Conservation (phyloP, 2,888 invertebrate genomes). For the Biston betularia region DNA sequence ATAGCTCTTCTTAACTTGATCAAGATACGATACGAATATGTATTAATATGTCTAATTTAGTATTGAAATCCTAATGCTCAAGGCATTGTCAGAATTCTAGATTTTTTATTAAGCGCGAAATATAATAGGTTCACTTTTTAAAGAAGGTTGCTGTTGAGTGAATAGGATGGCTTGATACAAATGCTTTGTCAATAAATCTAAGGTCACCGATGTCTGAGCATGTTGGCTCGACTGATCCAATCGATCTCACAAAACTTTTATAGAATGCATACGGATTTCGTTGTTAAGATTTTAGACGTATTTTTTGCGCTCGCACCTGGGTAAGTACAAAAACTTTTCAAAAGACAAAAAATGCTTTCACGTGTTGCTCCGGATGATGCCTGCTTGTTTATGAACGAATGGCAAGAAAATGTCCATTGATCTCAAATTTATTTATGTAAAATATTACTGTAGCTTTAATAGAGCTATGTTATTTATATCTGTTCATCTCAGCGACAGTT, state of each 20-base stretch:
- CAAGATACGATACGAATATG: too few species aligned
- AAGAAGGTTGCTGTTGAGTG: background rate
- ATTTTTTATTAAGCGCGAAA: too few species aligned
- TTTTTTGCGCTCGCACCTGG: slow-evolving; percentile 75
- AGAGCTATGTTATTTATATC: slow-evolving; percentile 75
- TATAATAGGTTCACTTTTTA: background rate
- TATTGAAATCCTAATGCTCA: too few species aligned
- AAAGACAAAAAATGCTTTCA: slow-evolving; percentile 37
- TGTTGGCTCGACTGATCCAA: slow-evolving; percentile 43
- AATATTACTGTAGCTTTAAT: slow-evolving; percentile 65
- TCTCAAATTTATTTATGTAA: slow-evolving; percentile 83
- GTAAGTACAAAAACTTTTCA: slow-evolving; percentile 57
- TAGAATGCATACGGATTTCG: slow-evolving; percentile 55
- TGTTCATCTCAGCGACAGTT: slow-evolving; percentile 37
- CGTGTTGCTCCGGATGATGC: slow-evolving; percentile 43
- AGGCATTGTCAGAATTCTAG: too few species aligned
- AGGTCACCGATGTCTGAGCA: background rate
- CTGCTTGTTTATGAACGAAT: slow-evolving; percentile 51
- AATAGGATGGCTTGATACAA: background rate
- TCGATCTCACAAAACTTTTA: slow-evolving; percentile 61
- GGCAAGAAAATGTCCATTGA: slow-evolving; percentile 74
- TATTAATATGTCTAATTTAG: too few species aligned
- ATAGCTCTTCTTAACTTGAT: too few species aligned
- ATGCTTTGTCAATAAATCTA: slow-evolving; percentile 9
- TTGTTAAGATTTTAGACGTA: slow-evolving; percentile 63